Conservation (phyloP, 2,113 vertebrate genomes). For the Bubalus kerabau region DNA sequence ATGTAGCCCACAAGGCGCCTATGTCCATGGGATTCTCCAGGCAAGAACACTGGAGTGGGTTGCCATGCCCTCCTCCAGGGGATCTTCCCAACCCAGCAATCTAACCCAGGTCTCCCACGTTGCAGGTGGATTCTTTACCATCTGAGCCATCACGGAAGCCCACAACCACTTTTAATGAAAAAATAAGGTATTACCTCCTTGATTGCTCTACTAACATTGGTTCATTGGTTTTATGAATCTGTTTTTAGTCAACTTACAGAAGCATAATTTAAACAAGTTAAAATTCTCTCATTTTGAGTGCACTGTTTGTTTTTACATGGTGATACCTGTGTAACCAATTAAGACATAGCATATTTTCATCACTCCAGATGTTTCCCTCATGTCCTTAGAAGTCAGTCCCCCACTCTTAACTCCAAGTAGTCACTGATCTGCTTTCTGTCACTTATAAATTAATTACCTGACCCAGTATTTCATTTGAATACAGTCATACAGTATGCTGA, state of each 20-base stretch:
- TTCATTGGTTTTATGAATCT: background rate
- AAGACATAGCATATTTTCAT: background rate
- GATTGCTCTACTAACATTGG: background rate
- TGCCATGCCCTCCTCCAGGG: background rate
- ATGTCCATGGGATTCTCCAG: background rate
- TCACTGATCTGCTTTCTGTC: background rate
- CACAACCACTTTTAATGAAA: background rate
- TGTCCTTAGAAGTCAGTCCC: background rate
- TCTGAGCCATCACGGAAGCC: background rate
- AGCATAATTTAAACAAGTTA: background rate
- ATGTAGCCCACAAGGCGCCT: background rate
- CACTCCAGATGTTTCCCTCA: background rate
- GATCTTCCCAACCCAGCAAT: background rate
- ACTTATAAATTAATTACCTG: background rate
- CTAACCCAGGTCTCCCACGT: background rate
- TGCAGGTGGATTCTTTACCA: background rate
- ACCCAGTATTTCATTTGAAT: background rate
- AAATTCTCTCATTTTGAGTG: background rate
- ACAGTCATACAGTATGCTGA: background rate
- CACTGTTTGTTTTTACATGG: background rate
- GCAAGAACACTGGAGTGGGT: background rate
- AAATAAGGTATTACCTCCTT: background rate
- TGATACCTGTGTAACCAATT: background rate
- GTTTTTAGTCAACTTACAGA: background rate
- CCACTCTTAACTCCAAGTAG: background rate